A percentile compares a stretch with the other conserved stretches of the same genome.
phyloP scores from a whole-genome alignment of 2,888 invertebrate genomes.

The Furcula furcula region DNA sequence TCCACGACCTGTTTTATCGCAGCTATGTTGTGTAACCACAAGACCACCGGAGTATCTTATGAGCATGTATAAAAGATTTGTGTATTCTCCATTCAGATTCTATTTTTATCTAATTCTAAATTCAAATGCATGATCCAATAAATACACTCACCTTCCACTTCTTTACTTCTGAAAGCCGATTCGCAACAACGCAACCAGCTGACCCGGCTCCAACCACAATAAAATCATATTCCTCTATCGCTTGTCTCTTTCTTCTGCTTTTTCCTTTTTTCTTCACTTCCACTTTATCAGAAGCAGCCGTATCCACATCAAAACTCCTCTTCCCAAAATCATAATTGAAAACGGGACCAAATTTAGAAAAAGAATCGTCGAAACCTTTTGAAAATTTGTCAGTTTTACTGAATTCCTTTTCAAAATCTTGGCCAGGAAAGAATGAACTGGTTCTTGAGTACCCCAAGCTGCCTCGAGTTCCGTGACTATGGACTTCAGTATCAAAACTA shows the following conservation, averaged over 20 bases:
- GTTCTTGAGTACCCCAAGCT: constrained; percentile 38
- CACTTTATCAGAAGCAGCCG: constrained; percentile 40
- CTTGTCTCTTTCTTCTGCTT: constrained; percentile 44
- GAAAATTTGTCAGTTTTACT: constrained; percentile 3
- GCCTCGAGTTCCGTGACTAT: constrained; percentile 39
- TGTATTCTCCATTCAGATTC: too few species aligned
- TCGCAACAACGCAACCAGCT: constrained; percentile 86
- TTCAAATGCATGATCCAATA: too few species aligned
- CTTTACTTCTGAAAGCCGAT: constrained; percentile 82
- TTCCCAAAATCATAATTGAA: constrained; percentile 25
- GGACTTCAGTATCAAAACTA: constrained; percentile 32
- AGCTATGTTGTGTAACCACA: too few species aligned
- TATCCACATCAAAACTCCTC: constrained; percentile 41
- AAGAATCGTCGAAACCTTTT: constrained; percentile 14
- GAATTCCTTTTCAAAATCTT: constrained; percentile 17
- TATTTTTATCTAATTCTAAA: too few species aligned
- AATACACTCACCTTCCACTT: constrained; percentile 78
- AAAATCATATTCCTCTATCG: constrained; percentile 78
- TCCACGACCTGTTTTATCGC: too few species aligned
- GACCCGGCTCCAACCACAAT: constrained; percentile 85
- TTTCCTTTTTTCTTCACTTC: constrained; percentile 25
- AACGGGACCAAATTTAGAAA: constrained; percentile 18
- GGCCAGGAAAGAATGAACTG: constrained; percentile 40
- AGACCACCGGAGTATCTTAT: too few species aligned
- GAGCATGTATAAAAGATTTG: too few species aligned